Evolutionary conservation across 1,140 invertebrate genomes (phyloP).

Genomic region (Glossosoma conforme): DNA sequence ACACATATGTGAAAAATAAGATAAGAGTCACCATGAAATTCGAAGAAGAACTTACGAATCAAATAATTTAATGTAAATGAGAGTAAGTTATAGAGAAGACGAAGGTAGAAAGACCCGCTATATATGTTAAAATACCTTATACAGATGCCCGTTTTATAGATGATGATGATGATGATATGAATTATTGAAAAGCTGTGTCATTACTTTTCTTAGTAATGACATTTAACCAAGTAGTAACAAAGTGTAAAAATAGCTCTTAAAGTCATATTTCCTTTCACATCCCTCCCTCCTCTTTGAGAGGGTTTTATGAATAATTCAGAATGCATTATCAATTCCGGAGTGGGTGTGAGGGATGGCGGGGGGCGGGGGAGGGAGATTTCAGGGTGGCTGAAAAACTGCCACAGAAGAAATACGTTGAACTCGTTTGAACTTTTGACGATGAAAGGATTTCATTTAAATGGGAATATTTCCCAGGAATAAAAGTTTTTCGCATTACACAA

Average conservation of each 20-base stretch:
- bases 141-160: too few relatives aligned
- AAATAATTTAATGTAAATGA: too few relatives aligned
- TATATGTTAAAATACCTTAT: too few relatives aligned
- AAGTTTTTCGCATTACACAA: slow-evolving; percentile 26
- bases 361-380: slow-evolving; percentile 1
- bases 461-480: slow-evolving; percentile 28
- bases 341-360: neutral
- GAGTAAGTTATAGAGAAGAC: too few relatives aligned
- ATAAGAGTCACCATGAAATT: too few relatives aligned
- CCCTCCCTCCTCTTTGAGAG: slow-evolving; percentile 20
- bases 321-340: slow-evolving; percentile 32
- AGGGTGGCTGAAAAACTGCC: slow-evolving; percentile 8
- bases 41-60: too few relatives aligned
- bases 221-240: slow-evolving; percentile 20
- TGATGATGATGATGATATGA: too few relatives aligned
- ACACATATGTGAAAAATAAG: too few relatives aligned
- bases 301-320: slow-evolving; percentile 33
- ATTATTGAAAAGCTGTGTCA: too few relatives aligned
- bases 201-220: too few relatives aligned
- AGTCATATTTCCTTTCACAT: slow-evolving; percentile 16
- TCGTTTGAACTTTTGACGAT: slow-evolving; percentile 32
- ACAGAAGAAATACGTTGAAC: slow-evolving; percentile 30
- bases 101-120: too few relatives aligned
- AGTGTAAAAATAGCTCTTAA: slow-evolving; percentile 27
- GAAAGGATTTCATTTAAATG: slow-evolving; percentile 32